Evolutionary conservation across 30 jellyfish, hydroid and myxozoan genomes (phyloP).

Genomic region (Chrysaora quinquecirrha): DNA sequence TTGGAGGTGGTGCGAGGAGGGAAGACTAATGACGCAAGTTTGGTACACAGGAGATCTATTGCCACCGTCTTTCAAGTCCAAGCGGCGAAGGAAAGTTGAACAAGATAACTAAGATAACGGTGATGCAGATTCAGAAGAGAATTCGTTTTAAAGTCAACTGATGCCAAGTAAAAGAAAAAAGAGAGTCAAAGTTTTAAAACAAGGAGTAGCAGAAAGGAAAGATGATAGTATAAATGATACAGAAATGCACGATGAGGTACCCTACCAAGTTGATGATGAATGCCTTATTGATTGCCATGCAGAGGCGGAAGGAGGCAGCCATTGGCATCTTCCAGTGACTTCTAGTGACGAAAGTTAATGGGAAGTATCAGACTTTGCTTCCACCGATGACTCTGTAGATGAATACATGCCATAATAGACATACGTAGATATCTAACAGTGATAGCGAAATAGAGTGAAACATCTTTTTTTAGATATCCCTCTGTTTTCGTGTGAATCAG

Average conservation of each 20-base stretch:
- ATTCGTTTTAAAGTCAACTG: not conserved
- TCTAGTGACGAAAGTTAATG: not conserved
- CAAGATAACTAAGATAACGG: not conserved
- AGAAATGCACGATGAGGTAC: conserved; percentile 4
- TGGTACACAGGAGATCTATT: conserved; percentile 52
- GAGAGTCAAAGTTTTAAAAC: not conserved
- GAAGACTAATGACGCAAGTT: conserved; percentile 33
- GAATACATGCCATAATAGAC: not conserved
- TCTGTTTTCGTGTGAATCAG: not conserved
- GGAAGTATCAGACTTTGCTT: not conserved
- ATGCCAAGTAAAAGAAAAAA: not conserved
- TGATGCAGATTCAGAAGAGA: not conserved
- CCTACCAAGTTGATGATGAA: not conserved
- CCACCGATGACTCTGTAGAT: not conserved
- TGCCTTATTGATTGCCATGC: not conserved
- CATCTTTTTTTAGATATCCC: not conserved
- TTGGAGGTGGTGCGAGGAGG: conserved; percentile 41
- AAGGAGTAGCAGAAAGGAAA: not conserved
- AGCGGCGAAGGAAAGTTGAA: not conserved
- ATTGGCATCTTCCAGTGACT: conserved; percentile 1
- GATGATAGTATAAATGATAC: not conserved
- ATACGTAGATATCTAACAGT: not conserved
- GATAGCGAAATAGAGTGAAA: not conserved
- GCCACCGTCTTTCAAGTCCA: conserved; percentile 44
- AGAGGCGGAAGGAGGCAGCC: conserved; percentile 1